phyloP scores from a whole-genome alignment of 2,797 vertebrate genomes.

The Malurus splendens region DNA sequence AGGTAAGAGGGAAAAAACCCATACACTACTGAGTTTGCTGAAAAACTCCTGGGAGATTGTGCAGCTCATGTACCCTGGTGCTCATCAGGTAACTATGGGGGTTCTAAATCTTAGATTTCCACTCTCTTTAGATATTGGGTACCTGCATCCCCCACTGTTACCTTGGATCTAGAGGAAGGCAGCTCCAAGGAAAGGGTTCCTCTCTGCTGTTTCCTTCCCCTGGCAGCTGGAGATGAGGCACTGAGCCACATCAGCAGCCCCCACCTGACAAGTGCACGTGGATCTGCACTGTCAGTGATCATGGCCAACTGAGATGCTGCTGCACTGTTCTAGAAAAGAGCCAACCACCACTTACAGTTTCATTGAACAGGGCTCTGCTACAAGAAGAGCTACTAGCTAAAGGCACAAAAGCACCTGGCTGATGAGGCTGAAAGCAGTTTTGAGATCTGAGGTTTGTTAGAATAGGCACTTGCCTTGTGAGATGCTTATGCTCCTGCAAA shows the following conservation, averaged over 20 bases:
- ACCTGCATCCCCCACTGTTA: background rate
- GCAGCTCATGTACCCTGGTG: background rate
- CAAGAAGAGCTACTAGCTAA: background rate
- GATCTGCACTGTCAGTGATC: background rate
- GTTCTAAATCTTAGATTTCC: background rate
- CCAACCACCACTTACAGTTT: background rate
- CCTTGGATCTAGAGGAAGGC: background rate
- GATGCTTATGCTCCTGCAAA: background rate
- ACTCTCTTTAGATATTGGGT: background rate
- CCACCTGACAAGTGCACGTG: background rate
- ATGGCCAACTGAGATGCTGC: background rate
- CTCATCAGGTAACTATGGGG: accelerated
- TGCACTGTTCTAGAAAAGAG: background rate
- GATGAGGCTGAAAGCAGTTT: background rate
- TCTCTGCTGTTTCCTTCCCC: background rate
- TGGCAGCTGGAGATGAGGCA: background rate
- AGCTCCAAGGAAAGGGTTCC: background rate
- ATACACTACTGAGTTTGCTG: background rate
- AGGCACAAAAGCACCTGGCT: background rate
- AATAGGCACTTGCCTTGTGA: background rate
- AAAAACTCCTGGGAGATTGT: background rate
- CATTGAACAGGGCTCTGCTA: background rate
- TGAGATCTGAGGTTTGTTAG: background rate
- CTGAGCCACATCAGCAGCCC: background rate
- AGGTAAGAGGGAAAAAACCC: background rate